Conservation (phyloP, 2,888 invertebrate species). For the Phengaris alcon region DNA sequence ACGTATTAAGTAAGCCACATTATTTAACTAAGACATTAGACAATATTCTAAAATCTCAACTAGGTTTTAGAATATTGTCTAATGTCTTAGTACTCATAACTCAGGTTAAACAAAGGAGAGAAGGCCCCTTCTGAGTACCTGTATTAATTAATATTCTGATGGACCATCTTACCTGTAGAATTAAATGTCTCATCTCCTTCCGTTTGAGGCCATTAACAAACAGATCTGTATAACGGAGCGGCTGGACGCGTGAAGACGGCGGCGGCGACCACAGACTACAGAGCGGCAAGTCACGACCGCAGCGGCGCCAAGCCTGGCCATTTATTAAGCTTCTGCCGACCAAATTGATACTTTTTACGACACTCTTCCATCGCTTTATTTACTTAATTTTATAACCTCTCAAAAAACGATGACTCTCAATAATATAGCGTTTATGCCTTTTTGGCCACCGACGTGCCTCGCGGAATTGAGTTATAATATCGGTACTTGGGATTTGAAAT, state of each 20-base stretch:
- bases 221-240: slow-evolving; percentile 39
- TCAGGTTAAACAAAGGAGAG: neutral
- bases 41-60: too few species aligned
- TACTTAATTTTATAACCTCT: slow-evolving; percentile 38
- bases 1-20: too few species aligned
- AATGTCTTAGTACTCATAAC: neutral
- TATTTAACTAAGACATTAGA: too few species aligned
- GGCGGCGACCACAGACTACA: slow-evolving; percentile 41
- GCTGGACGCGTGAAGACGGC: slow-evolving; percentile 45
- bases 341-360: slow-evolving; percentile 56
- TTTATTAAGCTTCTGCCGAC: slow-evolving; percentile 66
- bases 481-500: neutral
- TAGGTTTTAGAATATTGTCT: too few species aligned
- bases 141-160: neutral
- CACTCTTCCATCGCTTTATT: slow-evolving; percentile 42
- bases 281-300: slow-evolving; percentile 69
- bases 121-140: neutral
- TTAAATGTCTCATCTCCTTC: slow-evolving; percentile 28
- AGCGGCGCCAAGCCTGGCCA: slow-evolving; percentile 57
- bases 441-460: neutral
- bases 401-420: slow-evolving; percentile 27
- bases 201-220: neutral
- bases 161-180: neutral
- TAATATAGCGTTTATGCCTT: slow-evolving; percentile 24
- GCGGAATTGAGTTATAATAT: slow-evolving; percentile 17